Conservation (phyloP, 1,140 invertebrate genomes). For the Hydropsyche tenuis region DNA sequence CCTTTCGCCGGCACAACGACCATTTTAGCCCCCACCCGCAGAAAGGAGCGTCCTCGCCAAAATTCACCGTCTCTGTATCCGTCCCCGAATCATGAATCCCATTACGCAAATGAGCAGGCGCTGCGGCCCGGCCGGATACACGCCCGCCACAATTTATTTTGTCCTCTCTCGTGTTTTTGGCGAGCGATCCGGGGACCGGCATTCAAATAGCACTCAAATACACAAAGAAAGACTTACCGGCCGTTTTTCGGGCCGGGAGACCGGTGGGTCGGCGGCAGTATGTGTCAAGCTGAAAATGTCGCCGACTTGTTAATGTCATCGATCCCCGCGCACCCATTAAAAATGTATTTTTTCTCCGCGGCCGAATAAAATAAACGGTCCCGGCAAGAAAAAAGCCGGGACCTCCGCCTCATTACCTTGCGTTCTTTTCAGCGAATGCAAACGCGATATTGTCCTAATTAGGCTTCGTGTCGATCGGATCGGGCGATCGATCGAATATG, state of each 20-base stretch:
- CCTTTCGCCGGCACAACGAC: not conserved
- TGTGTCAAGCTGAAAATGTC: conserved; percentile 35
- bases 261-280: conserved; percentile 6
- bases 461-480: not conserved
- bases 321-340: conserved; percentile 22
- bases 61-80: conserved; percentile 24
- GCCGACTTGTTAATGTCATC: conserved; percentile 41
- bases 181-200: conserved; percentile 42
- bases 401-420: not conserved
- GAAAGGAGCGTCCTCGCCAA: not conserved
- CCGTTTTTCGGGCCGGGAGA: not conserved
- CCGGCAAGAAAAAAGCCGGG: not conserved
- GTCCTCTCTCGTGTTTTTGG: conserved; percentile 48
- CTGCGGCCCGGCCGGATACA: conserved; percentile 46
- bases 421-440: too few relatives aligned
- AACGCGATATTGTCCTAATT: not conserved
- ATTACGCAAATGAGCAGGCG: conserved; percentile 49
- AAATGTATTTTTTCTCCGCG: conserved; percentile 14
- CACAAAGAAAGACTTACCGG: conserved; percentile 32
- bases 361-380: conserved; percentile 15
- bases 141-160: conserved; percentile 49
- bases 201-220: conserved; percentile 50
- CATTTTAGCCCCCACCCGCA: conserved; percentile 7
- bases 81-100: conserved; percentile 41
- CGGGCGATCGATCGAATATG: too few relatives aligned